Percentiles rank a stretch among this genome's conserved stretches.
Evolutionary conservation across 2,888 invertebrate genomes (phyloP).

Genomic region (Lamellibrachia satsuma): DNA sequence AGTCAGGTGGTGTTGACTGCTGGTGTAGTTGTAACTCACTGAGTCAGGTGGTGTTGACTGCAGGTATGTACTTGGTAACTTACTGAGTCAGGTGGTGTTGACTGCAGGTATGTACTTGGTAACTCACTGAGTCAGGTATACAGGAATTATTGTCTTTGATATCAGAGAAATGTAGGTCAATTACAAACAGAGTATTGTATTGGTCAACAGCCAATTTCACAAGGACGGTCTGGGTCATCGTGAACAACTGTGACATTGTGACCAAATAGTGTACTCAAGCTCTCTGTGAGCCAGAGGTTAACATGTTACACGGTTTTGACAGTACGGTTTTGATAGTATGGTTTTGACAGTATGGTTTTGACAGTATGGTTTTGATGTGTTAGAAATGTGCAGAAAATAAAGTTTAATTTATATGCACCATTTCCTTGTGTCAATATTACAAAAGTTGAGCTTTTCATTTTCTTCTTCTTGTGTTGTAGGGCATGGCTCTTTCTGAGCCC

Average conservation of each 20-base stretch:
- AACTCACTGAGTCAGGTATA: background rate
- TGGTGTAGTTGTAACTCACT: background rate
- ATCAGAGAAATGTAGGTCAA: background rate
- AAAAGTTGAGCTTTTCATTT: too few relatives aligned
- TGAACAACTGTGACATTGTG: background rate
- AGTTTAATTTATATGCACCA: too few relatives aligned
- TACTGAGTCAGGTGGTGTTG: background rate
- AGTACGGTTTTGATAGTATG: too few relatives aligned
- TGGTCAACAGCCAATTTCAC: constrained; percentile 5
- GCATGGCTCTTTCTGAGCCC: too few relatives aligned
- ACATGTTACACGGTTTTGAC: background rate
- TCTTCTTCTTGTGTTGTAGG: too few relatives aligned
- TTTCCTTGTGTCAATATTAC: too few relatives aligned
- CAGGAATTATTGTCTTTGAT: background rate
- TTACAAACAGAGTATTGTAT: background rate
- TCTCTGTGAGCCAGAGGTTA: background rate
- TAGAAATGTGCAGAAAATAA: too few relatives aligned
- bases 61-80: background rate
- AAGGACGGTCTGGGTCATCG: background rate
- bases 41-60: background rate
- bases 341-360: background rate
- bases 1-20: background rate
- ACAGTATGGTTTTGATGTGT: too few relatives aligned
- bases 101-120: background rate
- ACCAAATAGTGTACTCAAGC: background rate